Evolutionary conservation across 2,113 vertebrate genomes (phyloP).

Genomic region (Lampris megalopsis): DNA sequence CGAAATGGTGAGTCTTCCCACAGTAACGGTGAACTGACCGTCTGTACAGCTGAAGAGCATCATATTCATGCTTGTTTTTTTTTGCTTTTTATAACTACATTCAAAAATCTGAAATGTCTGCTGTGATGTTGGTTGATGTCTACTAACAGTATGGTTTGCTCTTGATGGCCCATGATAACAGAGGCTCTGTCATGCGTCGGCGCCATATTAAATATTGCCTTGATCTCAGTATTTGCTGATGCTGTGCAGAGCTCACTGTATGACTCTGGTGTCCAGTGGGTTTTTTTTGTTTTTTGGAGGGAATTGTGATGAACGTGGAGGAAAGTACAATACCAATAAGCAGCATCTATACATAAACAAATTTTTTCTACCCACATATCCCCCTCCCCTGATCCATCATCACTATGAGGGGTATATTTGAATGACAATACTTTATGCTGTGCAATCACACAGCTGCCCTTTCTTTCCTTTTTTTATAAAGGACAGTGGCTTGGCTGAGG

Average conservation of each 20-base stretch:
- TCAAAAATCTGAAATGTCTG: background rate
- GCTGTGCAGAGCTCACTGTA: slow-evolving; percentile 3
- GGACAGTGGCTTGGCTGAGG: slow-evolving; percentile 51
- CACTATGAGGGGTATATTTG: slow-evolving; percentile 59
- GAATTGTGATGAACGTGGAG: slow-evolving; percentile 66
- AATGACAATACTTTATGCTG: slow-evolving; percentile 80
- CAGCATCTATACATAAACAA: slow-evolving; percentile 63
- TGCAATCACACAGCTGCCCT: slow-evolving; percentile 69
- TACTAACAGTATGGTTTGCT: background rate
- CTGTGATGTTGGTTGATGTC: background rate
- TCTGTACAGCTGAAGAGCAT: too few relatives aligned
- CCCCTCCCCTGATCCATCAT: slow-evolving; percentile 51
- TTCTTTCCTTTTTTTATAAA: slow-evolving; percentile 76
- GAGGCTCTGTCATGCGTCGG: background rate
- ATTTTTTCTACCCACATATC: slow-evolving; percentile 23
- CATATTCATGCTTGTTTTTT: too few relatives aligned
- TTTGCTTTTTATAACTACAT: too few relatives aligned
- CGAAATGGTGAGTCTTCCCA: too few relatives aligned
- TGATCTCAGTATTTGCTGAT: slow-evolving; percentile 45
- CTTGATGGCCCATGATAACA: too few relatives aligned
- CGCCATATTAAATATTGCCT: slow-evolving; percentile 31
- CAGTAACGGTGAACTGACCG: too few relatives aligned
- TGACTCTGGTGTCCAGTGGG: slow-evolving; percentile 30
- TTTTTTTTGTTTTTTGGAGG: slow-evolving; percentile 23
- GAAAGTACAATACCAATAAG: slow-evolving; percentile 66